Percentiles rank a stretch among this genome's conserved stretches.
phyloP scores from a whole-genome alignment of 2,113 vertebrate genomes.

The Solenodon paradoxus region DNA sequence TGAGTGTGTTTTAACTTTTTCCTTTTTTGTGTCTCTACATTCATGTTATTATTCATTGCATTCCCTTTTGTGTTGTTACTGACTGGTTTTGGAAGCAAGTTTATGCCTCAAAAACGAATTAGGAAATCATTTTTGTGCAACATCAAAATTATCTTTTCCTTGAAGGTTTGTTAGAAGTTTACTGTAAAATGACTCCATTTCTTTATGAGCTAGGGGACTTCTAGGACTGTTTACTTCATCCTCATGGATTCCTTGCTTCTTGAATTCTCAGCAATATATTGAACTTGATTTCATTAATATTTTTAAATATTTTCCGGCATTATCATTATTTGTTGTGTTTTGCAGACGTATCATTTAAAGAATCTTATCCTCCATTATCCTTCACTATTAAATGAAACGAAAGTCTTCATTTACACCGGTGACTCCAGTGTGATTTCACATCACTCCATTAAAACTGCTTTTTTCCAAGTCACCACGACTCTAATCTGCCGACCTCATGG shows the following conservation, averaged over 20 bases:
- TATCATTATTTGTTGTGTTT: not conserved
- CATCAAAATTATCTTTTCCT: not conserved
- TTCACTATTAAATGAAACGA: too few species aligned
- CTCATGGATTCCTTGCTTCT: not conserved
- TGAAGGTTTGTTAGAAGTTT: not conserved
- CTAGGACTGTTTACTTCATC: not conserved
- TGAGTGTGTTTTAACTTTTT: not conserved
- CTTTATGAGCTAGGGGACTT: not conserved
- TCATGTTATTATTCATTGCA: too few species aligned
- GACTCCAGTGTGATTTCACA: not conserved
- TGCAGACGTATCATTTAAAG: not conserved
- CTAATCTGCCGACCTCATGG: too few species aligned
- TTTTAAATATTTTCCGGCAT: not conserved
- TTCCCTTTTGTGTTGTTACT: not conserved
- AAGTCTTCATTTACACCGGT: not conserved
- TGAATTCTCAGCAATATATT: not conserved
- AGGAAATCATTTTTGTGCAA: conserved; percentile 1
- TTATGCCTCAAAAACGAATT: not conserved
- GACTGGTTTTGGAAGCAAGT: not conserved
- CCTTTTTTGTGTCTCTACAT: too few species aligned
- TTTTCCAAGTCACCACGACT: not conserved
- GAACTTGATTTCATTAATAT: not conserved
- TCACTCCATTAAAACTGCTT: not conserved
- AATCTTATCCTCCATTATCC: not conserved
- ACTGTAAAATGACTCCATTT: not conserved